Base-by-base conservation (phyloP, 2,113 vertebrate genomes). In the Jaculus jaculus region DNA sequence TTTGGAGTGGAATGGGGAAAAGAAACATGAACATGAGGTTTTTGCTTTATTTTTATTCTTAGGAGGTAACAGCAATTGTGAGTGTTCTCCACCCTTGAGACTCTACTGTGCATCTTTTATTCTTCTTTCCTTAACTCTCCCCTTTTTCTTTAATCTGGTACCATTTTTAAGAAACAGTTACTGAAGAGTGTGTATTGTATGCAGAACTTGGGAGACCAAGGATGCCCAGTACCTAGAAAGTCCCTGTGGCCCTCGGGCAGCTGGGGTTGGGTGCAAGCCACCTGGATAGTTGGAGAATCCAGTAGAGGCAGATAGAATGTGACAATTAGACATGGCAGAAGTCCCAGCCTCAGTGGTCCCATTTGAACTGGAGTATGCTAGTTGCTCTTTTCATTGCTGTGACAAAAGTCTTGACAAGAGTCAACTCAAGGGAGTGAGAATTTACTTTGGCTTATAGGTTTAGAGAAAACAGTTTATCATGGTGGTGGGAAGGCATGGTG, bases 121-220 rank as follows among this genome's bases (percentile, higher is more conserved):
- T 66, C 28, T 71, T 87, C 71, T 39, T 42, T 51, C 54, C 21
- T 13, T 86, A 47, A 24, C 90, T 47, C n/a, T 74, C 17, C 66
- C 24, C 20, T 26, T 51, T 79, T 90, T 21, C 74, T 91, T 94
- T 65, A n/a, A 11, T 63, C 16, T 32, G 21, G 54, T 54, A 16
- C 13, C 54, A 54, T 34, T 84, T 91, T 92, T 24, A 69, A 68
- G n/a, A 83, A 91, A 63, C 24, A 37, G 66, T 81, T 63, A 47
- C 9, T 78, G 17, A 78, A 7, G 60, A 51, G 77, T 66, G 58
- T 79, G 58, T 68, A 9, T 68, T 63, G 54, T 10, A 12, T 71
- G 23, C 74, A 71, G 32, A 93, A 51, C 26, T 88, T 90, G 15
- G 69, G 47, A 89, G 82, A 82, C 60, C 39, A 82, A 92, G 68